phyloP scores from a whole-genome alignment of 2,113 vertebrate species.

The Muntiacus reevesi region DNA sequence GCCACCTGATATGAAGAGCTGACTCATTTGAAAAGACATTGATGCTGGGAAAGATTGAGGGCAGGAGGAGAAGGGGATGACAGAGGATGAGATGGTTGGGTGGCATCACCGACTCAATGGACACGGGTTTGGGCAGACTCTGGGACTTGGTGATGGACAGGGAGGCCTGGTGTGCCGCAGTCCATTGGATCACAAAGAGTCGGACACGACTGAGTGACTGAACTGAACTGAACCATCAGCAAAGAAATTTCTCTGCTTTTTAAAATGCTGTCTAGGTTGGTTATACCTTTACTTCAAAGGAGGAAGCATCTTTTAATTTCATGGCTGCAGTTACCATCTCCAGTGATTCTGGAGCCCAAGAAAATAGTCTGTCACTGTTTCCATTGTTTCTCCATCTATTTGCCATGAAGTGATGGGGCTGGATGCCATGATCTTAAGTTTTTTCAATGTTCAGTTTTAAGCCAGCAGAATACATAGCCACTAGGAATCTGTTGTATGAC shows the following conservation, averaged over 20 bases:
- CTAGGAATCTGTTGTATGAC: not conserved
- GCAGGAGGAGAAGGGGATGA: too few relatives aligned
- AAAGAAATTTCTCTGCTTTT: not conserved
- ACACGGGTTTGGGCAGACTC: too few relatives aligned
- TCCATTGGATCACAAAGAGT: too few relatives aligned
- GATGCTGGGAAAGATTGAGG: too few relatives aligned
- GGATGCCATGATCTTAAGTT: not conserved
- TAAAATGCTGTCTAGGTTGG: rapidly evolving
- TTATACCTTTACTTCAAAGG: not conserved
- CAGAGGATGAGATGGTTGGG: too few relatives aligned
- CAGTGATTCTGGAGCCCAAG: not conserved
- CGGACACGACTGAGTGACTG: too few relatives aligned
- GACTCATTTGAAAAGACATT: too few relatives aligned
- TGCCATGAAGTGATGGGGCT: not conserved
- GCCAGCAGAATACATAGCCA: not conserved
- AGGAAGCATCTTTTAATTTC: not conserved
- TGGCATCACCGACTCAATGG: too few relatives aligned
- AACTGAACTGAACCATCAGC: too few relatives aligned
- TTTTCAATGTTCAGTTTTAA: rapidly evolving
- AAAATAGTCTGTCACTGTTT: not conserved
- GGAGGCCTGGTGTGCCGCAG: too few relatives aligned
- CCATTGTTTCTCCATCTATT: not conserved
- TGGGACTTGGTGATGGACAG: too few relatives aligned
- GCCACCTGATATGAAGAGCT: too few relatives aligned
- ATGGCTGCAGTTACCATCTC: not conserved